Base-by-base conservation (phyloP, 2,113 vertebrate species). In the Antennarius striatus region DNA sequence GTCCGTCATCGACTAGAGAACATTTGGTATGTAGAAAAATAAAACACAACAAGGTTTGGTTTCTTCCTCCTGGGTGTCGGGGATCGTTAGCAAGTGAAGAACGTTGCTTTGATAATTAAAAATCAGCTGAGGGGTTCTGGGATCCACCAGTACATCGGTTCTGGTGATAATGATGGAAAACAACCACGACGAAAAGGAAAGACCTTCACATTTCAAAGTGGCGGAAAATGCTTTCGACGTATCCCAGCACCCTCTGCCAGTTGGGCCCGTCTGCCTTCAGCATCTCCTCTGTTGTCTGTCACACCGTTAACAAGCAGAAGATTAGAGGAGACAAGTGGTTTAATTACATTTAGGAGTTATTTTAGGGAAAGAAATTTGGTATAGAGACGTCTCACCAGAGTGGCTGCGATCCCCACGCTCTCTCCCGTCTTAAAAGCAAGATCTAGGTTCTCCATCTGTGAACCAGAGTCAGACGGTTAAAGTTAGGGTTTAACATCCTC, bases 191-290 rank as follows among this genome's bases (percentile, higher is more conserved):
- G 4, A 7, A 42, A 5, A 52, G 30, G 12, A 14, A 29, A 22
- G 0, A 2, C 39, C 58, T 15, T 93, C 85, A 93, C 84, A 91
- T 90, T 75, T 92, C 92, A 82, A 93, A 92, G 72, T 91, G 90
- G 16, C 87, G 89, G 68, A 91, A 93, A 68, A 93, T 91, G 56
- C 86, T 91, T 67, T 93, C 90, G n/a, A 93, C 86, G 3, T 93
- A 93, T 40, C 77, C 75, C 63, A 93, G 87, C 10, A 93, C 92
- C 71, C 79, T 88, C 83, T 93, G 92, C 92, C 92, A 93, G 82
- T 93, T 90, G 4, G 92, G 92, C 29, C 92, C 91, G 1, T 79
- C 80, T 0, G 61, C 45, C 63, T 89, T 89, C 63, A 93, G 87
- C 89, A 93, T 91, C 75, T 93, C 89, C 47, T 91, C 92, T 51